A percentile compares a stretch with the other conserved stretches of the same genome.
Conservation (phyloP, 2,888 invertebrate species). For the Lasioglossum lativentre region DNA sequence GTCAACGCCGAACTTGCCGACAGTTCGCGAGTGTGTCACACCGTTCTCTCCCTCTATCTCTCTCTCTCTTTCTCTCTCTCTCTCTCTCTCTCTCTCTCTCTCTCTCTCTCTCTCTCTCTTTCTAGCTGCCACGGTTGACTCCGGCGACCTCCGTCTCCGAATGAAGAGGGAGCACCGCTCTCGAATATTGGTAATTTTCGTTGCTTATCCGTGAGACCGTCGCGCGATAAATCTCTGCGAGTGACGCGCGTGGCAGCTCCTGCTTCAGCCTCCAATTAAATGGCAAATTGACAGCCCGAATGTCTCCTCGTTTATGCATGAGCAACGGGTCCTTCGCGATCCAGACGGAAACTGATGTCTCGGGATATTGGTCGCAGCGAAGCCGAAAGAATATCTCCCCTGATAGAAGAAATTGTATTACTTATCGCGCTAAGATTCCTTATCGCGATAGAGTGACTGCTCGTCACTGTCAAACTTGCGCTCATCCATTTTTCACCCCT, state of each 20-base stretch:
- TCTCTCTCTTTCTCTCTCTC: neutral
- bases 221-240: slow-evolving; percentile 4
- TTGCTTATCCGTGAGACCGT: neutral
- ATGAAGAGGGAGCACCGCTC: neutral
- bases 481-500: neutral
- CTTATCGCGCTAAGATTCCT: neutral
- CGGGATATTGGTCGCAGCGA: neutral
- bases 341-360: neutral
- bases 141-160: neutral
- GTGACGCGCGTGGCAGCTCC: neutral
- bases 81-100: neutral
- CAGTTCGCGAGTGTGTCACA: neutral
- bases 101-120: too few species aligned
- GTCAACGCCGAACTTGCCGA: slow-evolving; percentile 26
- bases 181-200: slow-evolving; percentile 1
- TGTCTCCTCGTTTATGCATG: neutral
- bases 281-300: neutral
- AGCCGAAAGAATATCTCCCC: neutral
- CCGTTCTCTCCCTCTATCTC: neutral
- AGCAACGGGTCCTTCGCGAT: neutral
- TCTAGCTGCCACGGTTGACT: neutral
- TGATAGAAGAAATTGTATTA: neutral
- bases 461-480: neutral
- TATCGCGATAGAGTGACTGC: too few species aligned
- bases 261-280: slow-evolving; percentile 2